Conservation (phyloP, 2,113 vertebrate species). For the Marcusenius ussheri region DNA sequence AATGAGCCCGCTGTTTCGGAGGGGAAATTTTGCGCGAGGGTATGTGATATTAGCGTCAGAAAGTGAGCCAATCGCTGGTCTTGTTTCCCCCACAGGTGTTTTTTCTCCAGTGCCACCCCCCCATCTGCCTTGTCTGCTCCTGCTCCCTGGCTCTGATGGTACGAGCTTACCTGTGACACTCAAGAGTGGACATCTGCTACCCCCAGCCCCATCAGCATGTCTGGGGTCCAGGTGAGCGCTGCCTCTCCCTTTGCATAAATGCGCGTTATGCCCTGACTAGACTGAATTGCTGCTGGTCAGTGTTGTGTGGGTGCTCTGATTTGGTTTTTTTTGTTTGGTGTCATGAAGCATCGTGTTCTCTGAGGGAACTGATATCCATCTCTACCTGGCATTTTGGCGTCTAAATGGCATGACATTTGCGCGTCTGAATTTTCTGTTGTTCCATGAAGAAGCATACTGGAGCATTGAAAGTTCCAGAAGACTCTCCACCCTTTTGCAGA, state of each 20-base stretch:
- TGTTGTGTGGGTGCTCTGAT: not conserved
- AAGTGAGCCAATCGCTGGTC: not conserved
- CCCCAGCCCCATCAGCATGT: constrained; percentile 51
- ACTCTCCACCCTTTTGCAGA: not conserved
- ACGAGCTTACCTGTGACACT: constrained; percentile 26
- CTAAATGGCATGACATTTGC: not conserved
- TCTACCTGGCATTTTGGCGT: not conserved
- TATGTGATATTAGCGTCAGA: not conserved
- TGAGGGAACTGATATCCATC: not conserved
- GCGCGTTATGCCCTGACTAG: not conserved
- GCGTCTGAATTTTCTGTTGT: not conserved
- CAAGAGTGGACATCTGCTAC: constrained; percentile 45
- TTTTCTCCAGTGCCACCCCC: not conserved
- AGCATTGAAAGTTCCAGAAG: not conserved
- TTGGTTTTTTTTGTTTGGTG: not conserved
- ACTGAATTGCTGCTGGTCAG: not conserved
- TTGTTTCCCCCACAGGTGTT: not conserved
- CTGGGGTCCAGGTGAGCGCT: constrained; percentile 54
- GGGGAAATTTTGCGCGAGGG: not conserved
- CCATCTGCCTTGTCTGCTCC: not conserved
- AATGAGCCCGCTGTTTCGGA: not conserved
- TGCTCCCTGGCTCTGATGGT: constrained; percentile 14
- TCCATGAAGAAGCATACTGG: not conserved
- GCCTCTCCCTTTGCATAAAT: not conserved
- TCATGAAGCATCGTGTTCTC: not conserved